Conservation (phyloP, 2,113 vertebrate species). For the Elanus axillaris region DNA sequence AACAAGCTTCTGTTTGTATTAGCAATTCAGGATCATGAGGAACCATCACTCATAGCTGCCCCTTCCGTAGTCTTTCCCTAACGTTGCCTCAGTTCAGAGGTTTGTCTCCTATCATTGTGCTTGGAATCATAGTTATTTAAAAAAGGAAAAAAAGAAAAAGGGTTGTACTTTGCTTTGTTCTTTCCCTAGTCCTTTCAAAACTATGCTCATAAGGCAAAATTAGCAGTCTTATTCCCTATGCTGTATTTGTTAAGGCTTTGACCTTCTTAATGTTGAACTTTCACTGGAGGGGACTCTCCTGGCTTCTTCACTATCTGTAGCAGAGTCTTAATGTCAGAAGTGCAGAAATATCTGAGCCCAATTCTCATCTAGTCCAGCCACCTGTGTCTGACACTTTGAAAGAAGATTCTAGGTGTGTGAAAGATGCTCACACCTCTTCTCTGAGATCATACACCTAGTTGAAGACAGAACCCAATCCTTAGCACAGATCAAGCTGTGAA, state of each 20-base stretch:
- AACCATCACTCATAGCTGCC: background rate
- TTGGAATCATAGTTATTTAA: background rate
- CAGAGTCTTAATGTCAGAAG: background rate
- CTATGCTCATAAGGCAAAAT: background rate
- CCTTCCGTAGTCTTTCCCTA: rapidly evolving
- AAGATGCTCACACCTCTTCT: background rate
- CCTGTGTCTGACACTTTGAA: background rate
- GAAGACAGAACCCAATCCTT: background rate
- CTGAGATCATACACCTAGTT: background rate
- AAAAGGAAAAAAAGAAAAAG: too few relatives aligned
- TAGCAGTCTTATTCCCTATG: background rate
- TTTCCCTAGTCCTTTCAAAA: background rate
- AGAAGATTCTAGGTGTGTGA: background rate
- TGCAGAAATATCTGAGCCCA: background rate
- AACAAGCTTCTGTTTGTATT: background rate
- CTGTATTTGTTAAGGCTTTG: slow-evolving; percentile 1
- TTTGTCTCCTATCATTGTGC: background rate
- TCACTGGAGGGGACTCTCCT: background rate
- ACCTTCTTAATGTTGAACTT: slow-evolving; percentile 10
- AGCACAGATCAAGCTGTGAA: background rate
- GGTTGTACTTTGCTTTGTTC: background rate
- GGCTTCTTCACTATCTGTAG: background rate
- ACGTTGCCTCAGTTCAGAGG: background rate
- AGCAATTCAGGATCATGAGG: background rate
- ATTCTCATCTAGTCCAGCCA: background rate